These are phyloP conservation scores for Labeo catla DNA, from an alignment of 2,113 vertebrate genomes.

Conservation along the genomic window DNA sequence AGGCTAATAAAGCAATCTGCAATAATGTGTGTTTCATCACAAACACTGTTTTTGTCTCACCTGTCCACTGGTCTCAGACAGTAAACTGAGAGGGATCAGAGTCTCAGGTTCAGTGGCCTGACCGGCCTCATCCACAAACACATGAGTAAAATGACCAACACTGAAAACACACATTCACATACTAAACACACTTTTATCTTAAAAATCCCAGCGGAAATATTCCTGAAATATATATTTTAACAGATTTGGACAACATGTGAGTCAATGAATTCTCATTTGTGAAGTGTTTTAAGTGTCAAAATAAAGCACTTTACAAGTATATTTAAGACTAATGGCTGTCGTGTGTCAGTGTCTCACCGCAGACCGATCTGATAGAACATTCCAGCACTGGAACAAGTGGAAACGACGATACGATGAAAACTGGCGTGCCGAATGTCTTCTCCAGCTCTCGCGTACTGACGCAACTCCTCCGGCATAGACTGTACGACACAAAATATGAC, in stretches of 20 bases:
- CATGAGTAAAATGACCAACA: constrained; percentile 91
- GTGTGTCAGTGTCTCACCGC: constrained; percentile 71
- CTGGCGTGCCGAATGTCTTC: constrained; percentile 86
- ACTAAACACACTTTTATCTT: no score
- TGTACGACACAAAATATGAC: constrained; percentile 58
- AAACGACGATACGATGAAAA: constrained; percentile 88
- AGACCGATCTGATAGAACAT: constrained; percentile 87
- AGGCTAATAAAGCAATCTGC: background rate
- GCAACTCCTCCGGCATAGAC: constrained; percentile 81
- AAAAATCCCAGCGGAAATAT: no score
- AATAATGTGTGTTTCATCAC: background rate
- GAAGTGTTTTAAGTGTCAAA: no score
- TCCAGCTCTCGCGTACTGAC: constrained; percentile 83
- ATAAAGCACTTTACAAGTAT: background rate
- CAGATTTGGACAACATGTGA: no score
- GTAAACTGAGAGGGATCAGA: constrained; percentile 86
- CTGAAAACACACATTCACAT: constrained; percentile 65
- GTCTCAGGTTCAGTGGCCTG: constrained; percentile 94
- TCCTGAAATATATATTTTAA: no score
- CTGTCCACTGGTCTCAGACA: constrained; percentile 89
- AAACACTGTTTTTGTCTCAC: constrained; percentile 65
- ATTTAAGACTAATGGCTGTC: background rate
- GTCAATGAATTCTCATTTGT: no score
- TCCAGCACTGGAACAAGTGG: constrained; percentile 90
- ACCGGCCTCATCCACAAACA: constrained; percentile 94